phyloP scores from a whole-genome alignment of 2,888 invertebrate genomes.

The Apamea monoglypha region DNA sequence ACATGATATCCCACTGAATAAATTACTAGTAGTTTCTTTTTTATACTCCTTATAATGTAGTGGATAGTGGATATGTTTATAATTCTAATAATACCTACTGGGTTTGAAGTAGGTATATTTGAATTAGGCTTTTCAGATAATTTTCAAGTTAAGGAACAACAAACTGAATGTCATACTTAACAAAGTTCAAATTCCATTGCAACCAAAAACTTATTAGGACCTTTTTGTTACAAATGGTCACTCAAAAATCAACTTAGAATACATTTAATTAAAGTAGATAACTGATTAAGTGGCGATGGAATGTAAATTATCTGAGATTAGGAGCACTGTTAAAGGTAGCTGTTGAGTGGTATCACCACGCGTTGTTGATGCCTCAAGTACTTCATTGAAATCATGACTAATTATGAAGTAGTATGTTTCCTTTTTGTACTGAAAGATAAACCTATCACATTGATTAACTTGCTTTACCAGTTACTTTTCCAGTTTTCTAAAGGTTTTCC shows the following conservation, averaged over 20 bases:
- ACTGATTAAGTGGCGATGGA: not conserved
- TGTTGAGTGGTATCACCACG: not conserved
- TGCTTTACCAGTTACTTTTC: not conserved
- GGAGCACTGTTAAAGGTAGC: no score
- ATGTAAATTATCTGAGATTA: no score
- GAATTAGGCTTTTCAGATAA: not conserved
- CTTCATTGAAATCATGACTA: conserved; percentile 18
- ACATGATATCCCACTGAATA: not conserved
- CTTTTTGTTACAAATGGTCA: no score
- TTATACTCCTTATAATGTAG: not conserved
- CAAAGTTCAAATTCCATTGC: no score
- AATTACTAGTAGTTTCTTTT: conserved; percentile 1
- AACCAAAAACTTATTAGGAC: not conserved
- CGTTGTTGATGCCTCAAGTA: conserved; percentile 22
- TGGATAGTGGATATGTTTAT: conserved; percentile 1
- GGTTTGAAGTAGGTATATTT: not conserved
- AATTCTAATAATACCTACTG: conserved; percentile 3
- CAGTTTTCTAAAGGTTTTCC: not conserved
- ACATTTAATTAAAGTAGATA: not conserved
- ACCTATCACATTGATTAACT: not conserved
- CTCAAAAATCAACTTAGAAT: no score
- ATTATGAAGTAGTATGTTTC: not conserved
- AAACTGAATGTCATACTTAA: not conserved
- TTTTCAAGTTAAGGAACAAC: not conserved
- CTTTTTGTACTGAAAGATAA: not conserved